Conservation (phyloP, 1,140 invertebrate genomes). For the Neodiprion pinetum region DNA sequence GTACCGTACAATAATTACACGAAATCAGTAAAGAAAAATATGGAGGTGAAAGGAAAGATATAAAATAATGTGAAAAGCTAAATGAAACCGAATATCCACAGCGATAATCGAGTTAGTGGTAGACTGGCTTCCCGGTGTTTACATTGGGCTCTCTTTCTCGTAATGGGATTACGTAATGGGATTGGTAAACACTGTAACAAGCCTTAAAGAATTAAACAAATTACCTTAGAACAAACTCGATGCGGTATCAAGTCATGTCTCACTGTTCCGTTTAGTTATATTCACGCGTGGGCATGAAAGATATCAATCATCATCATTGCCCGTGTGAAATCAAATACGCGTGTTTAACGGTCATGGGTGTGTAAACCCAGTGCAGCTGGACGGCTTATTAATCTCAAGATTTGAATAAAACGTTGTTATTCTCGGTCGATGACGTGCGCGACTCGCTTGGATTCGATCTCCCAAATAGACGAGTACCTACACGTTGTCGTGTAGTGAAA, state of each 20-base stretch:
- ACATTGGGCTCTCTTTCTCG: not conserved
- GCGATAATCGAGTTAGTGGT: conserved; percentile 6
- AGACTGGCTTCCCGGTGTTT: not conserved
- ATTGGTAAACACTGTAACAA: not conserved
- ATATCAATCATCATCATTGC: too few species aligned
- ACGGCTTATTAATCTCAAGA: not conserved
- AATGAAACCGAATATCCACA: too few species aligned
- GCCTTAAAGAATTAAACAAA: not conserved
- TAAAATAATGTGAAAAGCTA: too few species aligned
- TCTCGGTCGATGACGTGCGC: not conserved
- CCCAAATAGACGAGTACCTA: not conserved
- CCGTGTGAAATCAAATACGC: too few species aligned
- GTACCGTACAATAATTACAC: too few species aligned
- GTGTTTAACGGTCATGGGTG: too few species aligned
- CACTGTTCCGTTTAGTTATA: too few species aligned
- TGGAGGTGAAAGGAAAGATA: too few species aligned
- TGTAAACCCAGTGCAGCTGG: not conserved
- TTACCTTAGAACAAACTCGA: not conserved
- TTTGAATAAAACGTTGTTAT: conserved; percentile 3
- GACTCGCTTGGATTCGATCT: not conserved
- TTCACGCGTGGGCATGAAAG: too few species aligned
- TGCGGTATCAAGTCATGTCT: too few species aligned
- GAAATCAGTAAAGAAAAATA: too few species aligned
- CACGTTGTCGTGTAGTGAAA: not conserved
- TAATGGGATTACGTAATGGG: not conserved